Conservation (phyloP, 2,797 vertebrate genomes). For the Bradypodion pumilum region DNA sequence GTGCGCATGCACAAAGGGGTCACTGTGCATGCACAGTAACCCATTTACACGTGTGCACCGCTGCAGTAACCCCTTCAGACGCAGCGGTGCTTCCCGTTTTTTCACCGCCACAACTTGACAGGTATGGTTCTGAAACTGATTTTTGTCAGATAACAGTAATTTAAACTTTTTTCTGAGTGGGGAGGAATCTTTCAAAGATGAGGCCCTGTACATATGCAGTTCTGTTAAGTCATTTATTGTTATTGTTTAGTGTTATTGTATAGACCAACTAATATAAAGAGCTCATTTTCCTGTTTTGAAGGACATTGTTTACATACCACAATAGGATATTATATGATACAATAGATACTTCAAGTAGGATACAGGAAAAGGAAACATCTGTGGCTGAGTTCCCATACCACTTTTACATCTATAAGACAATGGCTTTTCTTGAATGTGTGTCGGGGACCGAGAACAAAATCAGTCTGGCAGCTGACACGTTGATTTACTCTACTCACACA, state of each 20-base stretch:
- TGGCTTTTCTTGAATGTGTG: conserved; percentile 47
- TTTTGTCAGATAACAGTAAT: not conserved
- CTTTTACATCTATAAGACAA: conserved; percentile 54
- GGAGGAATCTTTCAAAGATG: not conserved
- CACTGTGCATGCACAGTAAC: too few relatives aligned
- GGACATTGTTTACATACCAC: conserved; percentile 37
- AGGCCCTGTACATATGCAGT: not conserved
- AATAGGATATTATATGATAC: conserved; percentile 62
- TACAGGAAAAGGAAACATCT: conserved; percentile 72
- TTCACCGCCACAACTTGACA: too few relatives aligned
- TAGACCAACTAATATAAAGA: conserved; percentile 39
- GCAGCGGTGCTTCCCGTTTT: too few relatives aligned
- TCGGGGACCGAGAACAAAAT: conserved; percentile 37
- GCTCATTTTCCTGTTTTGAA: conserved; percentile 59
- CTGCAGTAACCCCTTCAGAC: too few relatives aligned
- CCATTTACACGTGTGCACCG: too few relatives aligned
- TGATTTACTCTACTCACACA: not conserved
- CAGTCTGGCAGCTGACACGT: conserved; percentile 8
- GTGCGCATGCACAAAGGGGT: too few relatives aligned
- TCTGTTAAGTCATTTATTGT: conserved; percentile 4
- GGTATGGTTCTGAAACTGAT: not conserved
- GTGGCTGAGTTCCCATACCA: conserved; percentile 53
- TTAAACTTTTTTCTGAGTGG: not conserved
- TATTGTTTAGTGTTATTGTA: too few relatives aligned
- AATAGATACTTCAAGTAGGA: conserved; percentile 27